A percentile compares a stretch with the other conserved stretches of the same genome.
Evolutionary conservation across 2,797 vertebrate species (phyloP).

Genomic region (Siniperca undulata): DNA sequence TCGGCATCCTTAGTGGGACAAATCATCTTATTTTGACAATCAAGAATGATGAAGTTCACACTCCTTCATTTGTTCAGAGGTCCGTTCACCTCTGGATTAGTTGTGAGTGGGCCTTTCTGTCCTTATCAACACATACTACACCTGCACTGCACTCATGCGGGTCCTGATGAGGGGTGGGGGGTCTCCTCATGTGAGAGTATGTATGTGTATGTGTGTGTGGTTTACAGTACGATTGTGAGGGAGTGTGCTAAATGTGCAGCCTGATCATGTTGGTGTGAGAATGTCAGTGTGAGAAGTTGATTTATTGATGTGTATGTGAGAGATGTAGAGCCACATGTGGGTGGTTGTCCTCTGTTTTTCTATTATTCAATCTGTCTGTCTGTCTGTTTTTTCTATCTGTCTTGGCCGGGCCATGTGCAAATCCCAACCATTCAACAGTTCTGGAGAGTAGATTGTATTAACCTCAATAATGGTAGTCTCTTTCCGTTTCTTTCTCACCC

Average conservation of each 20-base stretch:
- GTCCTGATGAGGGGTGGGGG: slow-evolving; percentile 34
- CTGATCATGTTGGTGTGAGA: slow-evolving; percentile 46
- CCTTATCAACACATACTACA: slow-evolving; percentile 33
- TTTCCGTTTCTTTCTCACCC: slow-evolving; percentile 99
- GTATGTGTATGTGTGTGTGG: slow-evolving; percentile 15
- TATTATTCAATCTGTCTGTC: slow-evolving; percentile 64
- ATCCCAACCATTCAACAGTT: slow-evolving; percentile 99
- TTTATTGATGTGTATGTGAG: slow-evolving; percentile 38
- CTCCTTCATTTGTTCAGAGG: not conserved
- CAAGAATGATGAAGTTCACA: slow-evolving; percentile 1
- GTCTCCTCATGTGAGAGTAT: slow-evolving; percentile 26
- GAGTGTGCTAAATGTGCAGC: slow-evolving; percentile 45
- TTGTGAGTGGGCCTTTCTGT: slow-evolving; percentile 8
- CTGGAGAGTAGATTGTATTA: slow-evolving; percentile 99
- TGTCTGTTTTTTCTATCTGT: slow-evolving; percentile 66
- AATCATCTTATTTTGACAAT: slow-evolving; percentile 4
- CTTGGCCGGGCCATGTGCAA: slow-evolving; percentile 97
- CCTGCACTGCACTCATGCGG: slow-evolving; percentile 45
- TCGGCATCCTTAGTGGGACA: not conserved
- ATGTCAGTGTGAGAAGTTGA: slow-evolving; percentile 36
- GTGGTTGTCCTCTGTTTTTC: slow-evolving; percentile 59
- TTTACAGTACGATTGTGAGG: slow-evolving; percentile 1
- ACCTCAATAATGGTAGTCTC: slow-evolving; percentile 99
- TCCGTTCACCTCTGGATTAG: slow-evolving; percentile 23
- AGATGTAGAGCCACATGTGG: slow-evolving; percentile 40